Percentiles rank a stretch among this genome's conserved stretches.
These are phyloP conservation scores for Lycorma delicatula DNA, from an alignment of 1,140 invertebrate species.

Conservation along the genomic window DNA sequence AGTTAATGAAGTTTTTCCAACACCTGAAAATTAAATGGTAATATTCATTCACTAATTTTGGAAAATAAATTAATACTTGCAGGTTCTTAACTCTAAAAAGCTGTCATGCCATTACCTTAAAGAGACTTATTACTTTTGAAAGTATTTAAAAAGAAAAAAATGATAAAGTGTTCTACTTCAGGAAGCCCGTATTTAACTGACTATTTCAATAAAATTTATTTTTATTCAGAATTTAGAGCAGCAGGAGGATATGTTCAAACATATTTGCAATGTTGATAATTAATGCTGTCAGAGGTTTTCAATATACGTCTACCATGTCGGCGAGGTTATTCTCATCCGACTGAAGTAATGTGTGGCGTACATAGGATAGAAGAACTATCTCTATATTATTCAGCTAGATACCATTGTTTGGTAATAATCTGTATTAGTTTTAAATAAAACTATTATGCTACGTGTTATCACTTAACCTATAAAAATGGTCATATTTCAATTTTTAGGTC, in stretches of 20 bases:
- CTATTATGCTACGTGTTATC: not conserved
- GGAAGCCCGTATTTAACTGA: not conserved
- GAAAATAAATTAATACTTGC: not conserved
- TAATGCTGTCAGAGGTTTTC: too few relatives aligned
- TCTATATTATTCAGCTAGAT: not conserved
- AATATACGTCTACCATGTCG: too few relatives aligned
- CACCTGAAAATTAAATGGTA: constrained; percentile 48
- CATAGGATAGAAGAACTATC: not conserved
- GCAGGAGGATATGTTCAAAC: too few relatives aligned
- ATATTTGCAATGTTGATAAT: too few relatives aligned
- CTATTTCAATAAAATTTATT: not conserved
- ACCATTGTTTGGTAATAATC: not conserved
- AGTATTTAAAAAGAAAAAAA: not conserved
- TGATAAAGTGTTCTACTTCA: not conserved
- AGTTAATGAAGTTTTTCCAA: constrained; percentile 90
- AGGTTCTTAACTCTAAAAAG: not conserved
- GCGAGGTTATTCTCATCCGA: too few relatives aligned
- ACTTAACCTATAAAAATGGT: not conserved
- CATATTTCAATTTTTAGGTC: not conserved
- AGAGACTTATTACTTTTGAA: not conserved
- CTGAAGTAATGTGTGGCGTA: too few relatives aligned
- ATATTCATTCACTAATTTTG: not conserved
- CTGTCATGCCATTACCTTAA: not conserved
- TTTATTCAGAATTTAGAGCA: too few relatives aligned
- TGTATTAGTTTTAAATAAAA: not conserved